Conservation (phyloP, 2,888 invertebrate genomes). For the Orgyia antiqua region DNA sequence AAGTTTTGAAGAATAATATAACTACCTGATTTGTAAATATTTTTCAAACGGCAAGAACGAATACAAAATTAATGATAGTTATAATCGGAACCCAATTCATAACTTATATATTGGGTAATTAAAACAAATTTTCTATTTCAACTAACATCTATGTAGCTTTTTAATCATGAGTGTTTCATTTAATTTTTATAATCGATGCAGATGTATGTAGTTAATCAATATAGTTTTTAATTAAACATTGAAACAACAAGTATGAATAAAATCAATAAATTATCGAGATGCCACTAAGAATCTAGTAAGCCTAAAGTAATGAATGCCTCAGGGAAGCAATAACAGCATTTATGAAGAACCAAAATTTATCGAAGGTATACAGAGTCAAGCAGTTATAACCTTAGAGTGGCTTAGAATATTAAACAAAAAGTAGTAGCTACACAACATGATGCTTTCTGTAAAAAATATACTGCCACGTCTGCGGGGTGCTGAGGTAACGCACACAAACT, state of each 20-base stretch:
- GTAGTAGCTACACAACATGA: too few species aligned
- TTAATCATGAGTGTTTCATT: conserved; percentile 2
- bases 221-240: conserved; percentile 2
- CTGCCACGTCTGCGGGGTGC: too few species aligned
- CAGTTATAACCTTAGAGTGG: too few species aligned
- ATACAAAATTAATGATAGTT: conserved; percentile 1
- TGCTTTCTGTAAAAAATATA: too few species aligned
- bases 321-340: conserved; percentile 18
- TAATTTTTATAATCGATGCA: conserved; percentile 4
- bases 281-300: conserved; percentile 13
- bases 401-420: too few species aligned
- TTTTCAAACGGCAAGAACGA: too few species aligned
- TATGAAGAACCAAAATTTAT: conserved; percentile 23
- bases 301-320: conserved; percentile 13
- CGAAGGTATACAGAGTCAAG: conserved; percentile 14
- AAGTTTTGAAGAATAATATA: too few species aligned
- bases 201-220: conserved; percentile 2
- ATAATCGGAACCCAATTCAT: conserved; percentile 3
- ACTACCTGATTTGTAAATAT: too few species aligned
- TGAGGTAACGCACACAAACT: too few species aligned
- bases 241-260: conserved; percentile 2
- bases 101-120: conserved; percentile 3
- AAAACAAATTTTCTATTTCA: conserved; percentile 6
- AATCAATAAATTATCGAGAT: conserved; percentile 18
- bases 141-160: conserved; percentile 1